Evolutionary conservation across 2,113 vertebrate genomes (phyloP), one percentile per base, ranked within the genome.

Genomic region (Ciconia boyciana): DNA sequence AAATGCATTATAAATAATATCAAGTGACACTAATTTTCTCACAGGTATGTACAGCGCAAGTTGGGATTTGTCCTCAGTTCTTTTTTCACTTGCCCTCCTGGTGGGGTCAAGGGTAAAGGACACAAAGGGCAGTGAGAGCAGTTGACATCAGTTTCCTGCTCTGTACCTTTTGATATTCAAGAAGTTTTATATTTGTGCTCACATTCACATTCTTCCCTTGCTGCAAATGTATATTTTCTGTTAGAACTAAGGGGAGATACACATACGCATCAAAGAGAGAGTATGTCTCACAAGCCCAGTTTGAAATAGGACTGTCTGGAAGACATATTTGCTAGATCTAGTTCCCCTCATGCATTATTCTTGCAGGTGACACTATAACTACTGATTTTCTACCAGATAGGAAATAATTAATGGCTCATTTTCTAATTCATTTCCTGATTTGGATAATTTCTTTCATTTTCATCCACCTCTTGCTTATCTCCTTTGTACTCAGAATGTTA

Each of bases 361-460:
- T 96, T 85, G 41, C 70, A 96, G 75, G 62, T 94, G 87, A 85
- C 66, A 83, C 14, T 68, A 11, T 57, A 70, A 48, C 24, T 90
- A 76, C 75, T 88, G 70, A 88, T 96, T 94, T 94, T 65, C 66
- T 84, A 61, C 25, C 28, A 83, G 28, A 91, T 26, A 66, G 66
- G 54, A 91, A 95, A 90, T 87, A 32, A 87, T 90, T 95, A 91
- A 85, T 7, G 4, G 26, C 49, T 91, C 36, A 74, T 94, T 95
- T 97, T 95, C 70, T 88, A 91, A 96, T 88, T 85, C 0, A 36
- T 93, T 95, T 96, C 85, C 66, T 87, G 66, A 83, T 93, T 65
- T 90, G 58, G 85, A 87, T 95, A 87, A 87, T 93, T 95, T 79
- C 7, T 84, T 96, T 70, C 19, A 31, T 96, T 96, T 93, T 93